Percentiles rank a stretch among this genome's conserved stretches.
These are phyloP conservation scores for Mionectes olivaceus DNA, from an alignment of 2,797 vertebrate species.

Conservation along the genomic window DNA sequence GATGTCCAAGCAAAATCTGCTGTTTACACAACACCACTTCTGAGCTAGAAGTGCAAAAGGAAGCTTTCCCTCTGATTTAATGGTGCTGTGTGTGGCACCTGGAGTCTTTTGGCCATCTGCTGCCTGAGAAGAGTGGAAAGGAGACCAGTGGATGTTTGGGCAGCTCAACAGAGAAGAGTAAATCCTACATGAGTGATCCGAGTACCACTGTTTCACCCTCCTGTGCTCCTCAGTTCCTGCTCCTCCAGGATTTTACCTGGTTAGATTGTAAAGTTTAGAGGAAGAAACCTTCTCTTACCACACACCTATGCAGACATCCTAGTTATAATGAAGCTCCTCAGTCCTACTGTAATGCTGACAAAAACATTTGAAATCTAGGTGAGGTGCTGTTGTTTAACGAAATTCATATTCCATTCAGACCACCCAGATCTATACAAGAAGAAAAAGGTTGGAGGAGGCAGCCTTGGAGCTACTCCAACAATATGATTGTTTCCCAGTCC, in stretches of 20 bases:
- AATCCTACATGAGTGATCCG: neutral
- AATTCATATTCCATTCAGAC: neutral
- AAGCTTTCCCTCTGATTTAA: neutral
- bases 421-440: neutral
- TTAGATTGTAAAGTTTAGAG: neutral
- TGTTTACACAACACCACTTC: neutral
- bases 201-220: neutral
- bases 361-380: neutral
- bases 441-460: neutral
- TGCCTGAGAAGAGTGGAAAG: neutral
- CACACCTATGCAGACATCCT: neutral
- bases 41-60: neutral
- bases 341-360: neutral
- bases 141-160: neutral
- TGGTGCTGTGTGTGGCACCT: neutral
- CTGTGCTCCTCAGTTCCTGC: neutral
- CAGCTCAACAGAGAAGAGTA: neutral
- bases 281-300: neutral
- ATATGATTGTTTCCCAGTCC: neutral
- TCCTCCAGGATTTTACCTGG: neutral
- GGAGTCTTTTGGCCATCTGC: neutral
- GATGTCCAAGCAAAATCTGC: neutral
- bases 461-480: neutral
- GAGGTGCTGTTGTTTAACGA: neutral
- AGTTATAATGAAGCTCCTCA: neutral